Evolutionary conservation across 1,140 invertebrate species (phyloP).

Genomic region (Rhizoglyphus robini): DNA sequence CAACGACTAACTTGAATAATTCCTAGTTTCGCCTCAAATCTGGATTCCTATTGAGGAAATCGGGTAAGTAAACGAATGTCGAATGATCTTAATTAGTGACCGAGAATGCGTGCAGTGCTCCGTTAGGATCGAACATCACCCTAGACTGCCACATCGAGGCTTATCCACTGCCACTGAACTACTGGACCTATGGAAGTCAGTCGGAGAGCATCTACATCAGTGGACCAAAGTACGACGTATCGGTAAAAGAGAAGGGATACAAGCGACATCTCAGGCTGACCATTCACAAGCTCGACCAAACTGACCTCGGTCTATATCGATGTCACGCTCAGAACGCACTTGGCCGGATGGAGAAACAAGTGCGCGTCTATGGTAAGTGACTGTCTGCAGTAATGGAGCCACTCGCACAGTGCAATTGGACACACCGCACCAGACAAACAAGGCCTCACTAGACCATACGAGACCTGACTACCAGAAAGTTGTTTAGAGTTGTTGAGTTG

Average conservation of each 20-base stretch:
- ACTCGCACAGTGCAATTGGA: no score
- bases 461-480: no score
- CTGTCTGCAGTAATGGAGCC: no score
- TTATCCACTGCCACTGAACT: slow-evolving; percentile 25
- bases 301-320: slow-evolving; percentile 69
- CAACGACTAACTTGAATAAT: no score
- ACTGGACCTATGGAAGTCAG: slow-evolving; percentile 27
- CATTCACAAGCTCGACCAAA: slow-evolving; percentile 20
- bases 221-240: slow-evolving; percentile 26
- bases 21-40: slow-evolving; percentile 16
- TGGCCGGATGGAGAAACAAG: slow-evolving; percentile 76
- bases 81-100: background rate
- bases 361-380: slow-evolving; percentile 69
- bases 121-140: slow-evolving; percentile 34
- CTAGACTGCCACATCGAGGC: slow-evolving; percentile 36
- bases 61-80: background rate
- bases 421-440: no score
- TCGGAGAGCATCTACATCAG: slow-evolving; percentile 31
- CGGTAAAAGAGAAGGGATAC: slow-evolving; percentile 25
- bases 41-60: slow-evolving; percentile 15
- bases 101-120: slow-evolving; percentile 27
- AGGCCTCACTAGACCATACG: no score
- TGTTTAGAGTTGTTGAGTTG: no score
- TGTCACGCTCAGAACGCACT: slow-evolving; percentile 83
- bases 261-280: slow-evolving; percentile 25